phyloP scores from a whole-genome alignment of 2,797 vertebrate species.

The Tinamus major region DNA sequence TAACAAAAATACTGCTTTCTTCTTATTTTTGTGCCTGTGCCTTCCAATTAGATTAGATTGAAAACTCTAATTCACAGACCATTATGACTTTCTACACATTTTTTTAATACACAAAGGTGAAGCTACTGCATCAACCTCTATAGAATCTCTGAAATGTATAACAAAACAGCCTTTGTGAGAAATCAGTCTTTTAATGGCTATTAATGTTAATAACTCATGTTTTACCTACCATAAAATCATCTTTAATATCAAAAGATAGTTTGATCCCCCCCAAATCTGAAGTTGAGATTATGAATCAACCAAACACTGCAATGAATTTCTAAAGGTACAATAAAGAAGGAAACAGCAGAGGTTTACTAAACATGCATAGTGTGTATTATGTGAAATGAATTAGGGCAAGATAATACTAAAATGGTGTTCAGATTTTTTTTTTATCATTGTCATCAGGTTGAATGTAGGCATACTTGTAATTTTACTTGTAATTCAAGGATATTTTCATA shows the following conservation, averaged over 20 bases:
- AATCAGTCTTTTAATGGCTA: background rate
- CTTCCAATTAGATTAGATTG: background rate
- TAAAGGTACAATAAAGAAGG: background rate
- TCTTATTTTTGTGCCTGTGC: background rate
- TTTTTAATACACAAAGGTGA: background rate
- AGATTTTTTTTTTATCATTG: background rate
- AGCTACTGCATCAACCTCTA: background rate
- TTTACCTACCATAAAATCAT: conserved; percentile 20
- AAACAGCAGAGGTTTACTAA: background rate
- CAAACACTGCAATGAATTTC: background rate
- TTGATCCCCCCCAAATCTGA: background rate
- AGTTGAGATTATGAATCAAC: background rate
- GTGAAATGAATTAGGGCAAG: background rate
- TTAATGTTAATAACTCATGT: conserved; percentile 23
- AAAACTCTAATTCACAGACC: background rate
- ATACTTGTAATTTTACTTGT: background rate
- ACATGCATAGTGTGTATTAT: background rate
- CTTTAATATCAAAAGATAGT: conserved; percentile 5
- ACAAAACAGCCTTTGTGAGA: background rate
- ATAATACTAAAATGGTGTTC: background rate
- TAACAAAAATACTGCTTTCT: background rate
- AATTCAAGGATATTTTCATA: background rate
- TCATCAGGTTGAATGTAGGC: background rate
- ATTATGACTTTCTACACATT: background rate
- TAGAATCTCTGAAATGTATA: background rate